These are phyloP conservation scores for Megalops atlanticus DNA, from an alignment of 2,113 vertebrate species.

Conservation along the genomic window DNA sequence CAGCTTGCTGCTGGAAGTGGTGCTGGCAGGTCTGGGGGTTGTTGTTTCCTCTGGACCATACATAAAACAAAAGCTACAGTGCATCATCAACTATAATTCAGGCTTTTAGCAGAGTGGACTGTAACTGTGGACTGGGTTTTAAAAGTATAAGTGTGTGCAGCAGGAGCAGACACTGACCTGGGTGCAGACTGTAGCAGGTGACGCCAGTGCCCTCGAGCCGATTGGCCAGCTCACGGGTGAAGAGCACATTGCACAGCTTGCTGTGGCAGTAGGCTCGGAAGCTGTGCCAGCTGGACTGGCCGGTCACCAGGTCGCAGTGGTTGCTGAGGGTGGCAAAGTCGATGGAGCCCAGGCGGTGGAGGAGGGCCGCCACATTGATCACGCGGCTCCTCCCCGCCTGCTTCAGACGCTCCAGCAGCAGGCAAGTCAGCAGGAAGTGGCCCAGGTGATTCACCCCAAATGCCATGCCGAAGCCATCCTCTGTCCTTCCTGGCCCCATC, in stretches of 20 bases:
- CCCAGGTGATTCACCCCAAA: slow-evolving; percentile 73
- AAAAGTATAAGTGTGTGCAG: neutral
- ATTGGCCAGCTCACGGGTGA: slow-evolving; percentile 63
- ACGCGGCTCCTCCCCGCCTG: slow-evolving; percentile 66
- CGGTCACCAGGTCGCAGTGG: slow-evolving; percentile 37
- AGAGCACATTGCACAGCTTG: slow-evolving; percentile 62
- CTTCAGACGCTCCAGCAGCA: slow-evolving; percentile 71
- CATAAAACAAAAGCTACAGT: too few species aligned
- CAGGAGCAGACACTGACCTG: neutral
- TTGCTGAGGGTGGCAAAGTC: slow-evolving; percentile 52
- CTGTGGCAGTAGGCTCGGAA: slow-evolving; percentile 72
- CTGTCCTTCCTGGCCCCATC: slow-evolving; percentile 51
- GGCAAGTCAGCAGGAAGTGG: slow-evolving; percentile 54
- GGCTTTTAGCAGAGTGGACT: neutral
- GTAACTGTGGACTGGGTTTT: neutral
- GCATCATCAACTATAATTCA: too few species aligned
- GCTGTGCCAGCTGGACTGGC: slow-evolving; percentile 24
- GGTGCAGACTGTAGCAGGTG: slow-evolving; percentile 65
- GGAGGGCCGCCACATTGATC: slow-evolving; percentile 66
- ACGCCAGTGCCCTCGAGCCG: slow-evolving; percentile 66
- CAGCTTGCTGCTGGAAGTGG: too few species aligned
- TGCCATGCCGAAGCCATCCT: slow-evolving; percentile 65
- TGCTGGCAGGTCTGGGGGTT: too few species aligned
- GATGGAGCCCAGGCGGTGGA: slow-evolving; percentile 60
- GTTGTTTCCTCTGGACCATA: too few species aligned